phyloP scores from a whole-genome alignment of 2,888 invertebrate genomes.

The Pecten maximus region DNA sequence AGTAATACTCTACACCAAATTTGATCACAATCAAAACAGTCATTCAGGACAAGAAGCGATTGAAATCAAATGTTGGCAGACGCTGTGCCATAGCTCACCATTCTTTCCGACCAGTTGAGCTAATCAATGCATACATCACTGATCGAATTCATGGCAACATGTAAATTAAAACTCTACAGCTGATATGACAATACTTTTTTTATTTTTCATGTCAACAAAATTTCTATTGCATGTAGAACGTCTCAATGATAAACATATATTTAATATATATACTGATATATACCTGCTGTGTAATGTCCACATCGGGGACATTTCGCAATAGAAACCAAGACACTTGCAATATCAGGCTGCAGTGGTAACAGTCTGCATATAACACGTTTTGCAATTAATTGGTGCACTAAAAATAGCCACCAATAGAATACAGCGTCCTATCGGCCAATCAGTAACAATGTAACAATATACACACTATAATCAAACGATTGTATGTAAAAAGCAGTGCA shows the following conservation, averaged over 20 bases:
- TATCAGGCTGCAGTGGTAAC: constrained; percentile 13
- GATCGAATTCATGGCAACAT: too few species aligned
- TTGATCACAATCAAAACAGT: too few species aligned
- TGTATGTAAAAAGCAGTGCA: constrained; percentile 11
- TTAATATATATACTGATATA: not conserved
- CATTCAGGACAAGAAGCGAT: too few species aligned
- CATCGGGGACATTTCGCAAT: not conserved
- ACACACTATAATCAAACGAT: not conserved
- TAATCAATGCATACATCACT: too few species aligned
- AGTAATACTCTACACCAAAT: too few species aligned
- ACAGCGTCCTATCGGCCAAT: constrained; percentile 10
- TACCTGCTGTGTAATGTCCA: not conserved
- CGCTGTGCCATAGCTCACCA: too few species aligned
- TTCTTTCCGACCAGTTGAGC: too few species aligned
- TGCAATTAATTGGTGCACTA: not conserved
- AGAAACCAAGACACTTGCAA: constrained; percentile 23
- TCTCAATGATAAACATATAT: not conserved
- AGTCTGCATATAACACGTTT: constrained; percentile 27
- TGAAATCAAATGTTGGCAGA: too few species aligned
- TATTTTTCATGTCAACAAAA: constrained; percentile 24
- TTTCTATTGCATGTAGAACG: constrained; percentile 28
- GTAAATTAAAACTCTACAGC: not conserved
- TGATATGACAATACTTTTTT: constrained; percentile 31
- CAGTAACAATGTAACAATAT: not conserved
- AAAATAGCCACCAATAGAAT: constrained; percentile 23